phyloP scores from a whole-genome alignment of 2,888 invertebrate species.

The Hemithea aestivaria region DNA sequence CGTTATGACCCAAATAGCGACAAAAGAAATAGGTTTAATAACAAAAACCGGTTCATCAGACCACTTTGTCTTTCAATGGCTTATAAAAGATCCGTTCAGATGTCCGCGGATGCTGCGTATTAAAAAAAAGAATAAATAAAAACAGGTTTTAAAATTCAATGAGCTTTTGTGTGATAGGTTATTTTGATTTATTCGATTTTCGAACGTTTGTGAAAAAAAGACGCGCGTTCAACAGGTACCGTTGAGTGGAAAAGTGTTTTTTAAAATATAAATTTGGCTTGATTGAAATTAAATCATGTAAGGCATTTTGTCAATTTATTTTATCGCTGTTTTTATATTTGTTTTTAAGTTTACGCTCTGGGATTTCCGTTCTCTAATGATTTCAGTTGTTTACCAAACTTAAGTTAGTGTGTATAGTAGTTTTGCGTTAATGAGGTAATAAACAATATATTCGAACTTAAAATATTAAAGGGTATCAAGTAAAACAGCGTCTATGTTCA shows the following conservation, averaged over 20 bases:
- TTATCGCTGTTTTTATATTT: background rate
- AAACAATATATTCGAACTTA: too few relatives aligned
- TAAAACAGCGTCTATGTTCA: too few relatives aligned
- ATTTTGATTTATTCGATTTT: constrained; percentile 78
- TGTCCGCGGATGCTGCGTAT: constrained; percentile 71
- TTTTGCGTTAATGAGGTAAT: too few relatives aligned
- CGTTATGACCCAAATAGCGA: constrained; percentile 70
- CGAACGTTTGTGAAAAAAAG: constrained; percentile 63
- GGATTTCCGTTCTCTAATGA: too few relatives aligned
- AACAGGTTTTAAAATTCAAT: constrained; percentile 67
- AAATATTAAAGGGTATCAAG: too few relatives aligned
- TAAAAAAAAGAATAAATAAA: constrained; percentile 47
- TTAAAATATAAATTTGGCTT: background rate
- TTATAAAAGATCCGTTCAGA: constrained; percentile 66
- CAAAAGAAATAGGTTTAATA: constrained; percentile 39
- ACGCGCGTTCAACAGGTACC: constrained; percentile 70
- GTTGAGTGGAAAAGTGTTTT: constrained; percentile 39
- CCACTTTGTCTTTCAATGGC: constrained; percentile 62
- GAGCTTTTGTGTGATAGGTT: constrained; percentile 75
- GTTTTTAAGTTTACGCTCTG: too few relatives aligned
- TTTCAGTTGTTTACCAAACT: too few relatives aligned
- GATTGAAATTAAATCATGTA: background rate
- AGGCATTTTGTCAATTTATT: background rate
- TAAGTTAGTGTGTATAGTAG: too few relatives aligned
- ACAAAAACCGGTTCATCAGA: constrained; percentile 63